Evolutionary conservation across 1,140 invertebrate species (phyloP), one percentile per base, ranked within the genome.

Genomic region (Neodiprion pinetum): DNA sequence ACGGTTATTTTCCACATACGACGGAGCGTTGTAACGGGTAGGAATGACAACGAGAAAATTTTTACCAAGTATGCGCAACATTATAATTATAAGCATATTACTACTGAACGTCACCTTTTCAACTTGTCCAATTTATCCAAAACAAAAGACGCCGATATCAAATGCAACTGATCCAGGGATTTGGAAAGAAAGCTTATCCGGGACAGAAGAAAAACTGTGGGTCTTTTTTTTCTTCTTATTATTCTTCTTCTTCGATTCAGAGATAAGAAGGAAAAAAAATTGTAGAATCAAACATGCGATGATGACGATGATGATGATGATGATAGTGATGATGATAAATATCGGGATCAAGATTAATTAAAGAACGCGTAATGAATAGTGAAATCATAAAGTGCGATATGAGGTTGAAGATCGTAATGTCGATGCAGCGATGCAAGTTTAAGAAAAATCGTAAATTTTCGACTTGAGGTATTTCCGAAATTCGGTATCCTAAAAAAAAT

Each of bases 121-220:
- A 86, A 86, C 76, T 87, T 87, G 83, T 88, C 86, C 86, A 88
- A 86, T 78, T 82, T 87, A 82, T 88, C 86, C 86, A 88, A 87
- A 87, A 88, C 85, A 88, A 87, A 88, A 87, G 86, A 87, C 81
- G 87, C 82, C 85, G 86, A 88, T 86, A 88, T 88, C 86, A 88
- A 88, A 88, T 88, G 86, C 85, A 88, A 87, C 81, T 88, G 86
- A 88, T 88, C 87, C 87, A 88, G 86, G 78, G 87, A 88, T 87
- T 88, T 88, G 79, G 86, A 88, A 83, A 88, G 87, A 86, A 88
- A 86, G 85, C 87, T 88, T 87, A 86, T 80, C 12, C 61, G 17
- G 12, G 28, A 40, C 28, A 65, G 12, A 65, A 40, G 17, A 14
- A 14, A 65, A 65, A 65, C 61, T 14, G 17, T 65, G 12, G 17